phyloP scores from a whole-genome alignment of 2,113 vertebrate genomes.

The Diadophis punctatus region DNA sequence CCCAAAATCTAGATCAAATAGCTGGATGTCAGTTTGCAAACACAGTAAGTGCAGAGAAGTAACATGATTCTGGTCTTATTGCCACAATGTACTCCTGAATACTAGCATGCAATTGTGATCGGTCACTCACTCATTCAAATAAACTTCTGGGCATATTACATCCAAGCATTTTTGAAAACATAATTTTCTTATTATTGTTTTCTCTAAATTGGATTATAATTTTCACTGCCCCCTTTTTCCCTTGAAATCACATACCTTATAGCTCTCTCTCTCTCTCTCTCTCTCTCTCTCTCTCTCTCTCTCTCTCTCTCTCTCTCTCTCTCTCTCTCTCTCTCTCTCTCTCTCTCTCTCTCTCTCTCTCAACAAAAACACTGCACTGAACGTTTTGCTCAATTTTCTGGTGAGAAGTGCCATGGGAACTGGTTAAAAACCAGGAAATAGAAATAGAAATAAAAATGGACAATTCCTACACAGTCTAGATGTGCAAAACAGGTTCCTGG shows the following conservation, averaged over 20 bases:
- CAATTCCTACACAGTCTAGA: neutral
- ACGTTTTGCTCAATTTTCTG: neutral
- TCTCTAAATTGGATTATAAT: neutral
- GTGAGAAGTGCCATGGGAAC: neutral
- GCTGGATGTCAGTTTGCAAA: neutral
- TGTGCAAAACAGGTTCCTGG: neutral
- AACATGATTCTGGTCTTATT: neutral
- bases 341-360: too few relatives aligned
- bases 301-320: too few relatives aligned
- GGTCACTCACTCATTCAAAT: slow-evolving; percentile 56
- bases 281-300: too few relatives aligned
- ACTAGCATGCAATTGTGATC: neutral
- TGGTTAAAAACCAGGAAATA: neutral
- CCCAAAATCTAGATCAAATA: neutral
- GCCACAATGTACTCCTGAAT: neutral
- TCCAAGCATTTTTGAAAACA: slow-evolving; percentile 48
- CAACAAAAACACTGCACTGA: neutral
- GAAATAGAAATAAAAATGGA: neutral
- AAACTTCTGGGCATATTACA: slow-evolving; percentile 49
- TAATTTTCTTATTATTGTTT: slow-evolving; percentile 37
- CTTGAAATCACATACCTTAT: slow-evolving; percentile 1
- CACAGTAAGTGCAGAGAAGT: neutral
- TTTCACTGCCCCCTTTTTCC: slow-evolving; percentile 27
- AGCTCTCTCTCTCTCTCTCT: too few relatives aligned
- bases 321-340: too few relatives aligned